Conservation (phyloP, 1,140 invertebrate species). For the Argopecten irradians region DNA sequence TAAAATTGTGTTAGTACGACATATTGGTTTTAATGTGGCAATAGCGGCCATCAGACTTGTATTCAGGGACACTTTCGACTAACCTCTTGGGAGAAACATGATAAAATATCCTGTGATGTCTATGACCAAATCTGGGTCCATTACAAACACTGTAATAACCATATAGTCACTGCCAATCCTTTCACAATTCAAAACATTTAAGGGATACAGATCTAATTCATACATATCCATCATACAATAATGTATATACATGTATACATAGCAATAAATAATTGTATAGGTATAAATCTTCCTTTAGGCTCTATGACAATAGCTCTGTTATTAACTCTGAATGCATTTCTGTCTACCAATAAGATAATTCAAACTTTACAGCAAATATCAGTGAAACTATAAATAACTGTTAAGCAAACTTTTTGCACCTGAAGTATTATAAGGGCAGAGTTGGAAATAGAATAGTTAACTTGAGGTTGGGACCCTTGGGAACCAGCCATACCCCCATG, state of each 20-base stretch:
- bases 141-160: background rate
- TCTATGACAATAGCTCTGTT: background rate
- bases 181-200: background rate
- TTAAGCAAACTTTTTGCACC: background rate
- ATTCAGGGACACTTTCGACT: background rate
- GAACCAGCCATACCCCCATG: background rate
- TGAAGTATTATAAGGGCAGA: background rate
- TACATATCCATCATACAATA: no score
- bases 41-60: background rate
- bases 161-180: no score
- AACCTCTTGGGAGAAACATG: background rate
- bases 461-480: background rate
- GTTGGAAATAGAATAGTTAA: background rate
- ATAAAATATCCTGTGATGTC: background rate
- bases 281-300: background rate
- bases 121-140: background rate
- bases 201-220: background rate
- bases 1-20: slow-evolving; percentile 7
- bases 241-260: background rate
- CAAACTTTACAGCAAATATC: background rate
- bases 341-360: background rate
- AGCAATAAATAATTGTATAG: no score
- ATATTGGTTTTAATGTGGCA: background rate
- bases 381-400: background rate
- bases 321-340: background rate